These are phyloP conservation scores for Minunthozetes semirufus DNA, from an alignment of 2,888 invertebrate genomes.

Conservation along the genomic window DNA sequence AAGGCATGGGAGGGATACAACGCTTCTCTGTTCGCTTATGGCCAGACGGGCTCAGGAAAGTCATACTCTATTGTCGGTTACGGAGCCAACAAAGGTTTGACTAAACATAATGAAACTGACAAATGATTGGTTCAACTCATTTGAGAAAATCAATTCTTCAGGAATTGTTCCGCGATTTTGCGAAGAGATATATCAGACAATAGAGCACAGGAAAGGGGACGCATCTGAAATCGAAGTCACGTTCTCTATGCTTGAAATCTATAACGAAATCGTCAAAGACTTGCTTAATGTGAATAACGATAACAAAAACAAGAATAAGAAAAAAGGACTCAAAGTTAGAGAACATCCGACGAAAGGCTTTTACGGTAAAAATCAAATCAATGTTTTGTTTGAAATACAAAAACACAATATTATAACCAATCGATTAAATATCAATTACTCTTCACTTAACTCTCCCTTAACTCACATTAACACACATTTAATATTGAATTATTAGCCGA, in stretches of 20 bases:
- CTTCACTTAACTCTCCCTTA: too few relatives aligned
- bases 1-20: conserved; percentile 57
- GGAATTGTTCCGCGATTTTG: conserved; percentile 55
- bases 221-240: conserved; percentile 51
- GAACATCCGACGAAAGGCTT: conserved; percentile 56
- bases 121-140: background rate
- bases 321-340: conserved; percentile 53
- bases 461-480: too few relatives aligned
- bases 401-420: conserved; percentile 9
- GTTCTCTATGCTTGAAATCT: conserved; percentile 57
- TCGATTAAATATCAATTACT: conserved; percentile 13
- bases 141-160: conserved; percentile 42
- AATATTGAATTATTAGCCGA: conserved; percentile 49
- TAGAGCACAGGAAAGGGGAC: conserved; percentile 46
- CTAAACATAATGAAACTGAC: background rate
- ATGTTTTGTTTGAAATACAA: background rate
- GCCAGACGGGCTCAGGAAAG: conserved; percentile 56
- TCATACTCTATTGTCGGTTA: conserved; percentile 57
- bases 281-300: conserved; percentile 48
- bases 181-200: conserved; percentile 53
- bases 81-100: conserved; percentile 53
- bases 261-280: conserved; percentile 56
- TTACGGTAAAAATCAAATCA: conserved; percentile 49
- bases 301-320: conserved; percentile 47
- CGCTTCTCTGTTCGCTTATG: conserved; percentile 56